phyloP scores from a whole-genome alignment of 2,888 invertebrate species.

The Tipula confusa region DNA sequence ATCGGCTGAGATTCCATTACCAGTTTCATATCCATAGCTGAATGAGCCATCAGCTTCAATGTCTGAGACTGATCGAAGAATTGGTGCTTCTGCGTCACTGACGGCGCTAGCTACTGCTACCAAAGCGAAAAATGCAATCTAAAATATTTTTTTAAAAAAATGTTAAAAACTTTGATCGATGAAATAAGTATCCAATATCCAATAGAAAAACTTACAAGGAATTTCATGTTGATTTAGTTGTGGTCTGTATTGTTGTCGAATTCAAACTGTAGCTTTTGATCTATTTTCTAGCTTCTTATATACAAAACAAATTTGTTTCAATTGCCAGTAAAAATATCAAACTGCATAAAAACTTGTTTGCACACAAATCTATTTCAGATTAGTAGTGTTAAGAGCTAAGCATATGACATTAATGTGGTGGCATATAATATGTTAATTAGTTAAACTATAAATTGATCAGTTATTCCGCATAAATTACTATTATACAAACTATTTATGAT shows the following conservation, averaged over 20 bases:
- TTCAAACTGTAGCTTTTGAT: not conserved
- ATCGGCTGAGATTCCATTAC: conserved; percentile 4
- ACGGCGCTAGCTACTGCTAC: not conserved
- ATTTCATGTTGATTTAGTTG: not conserved
- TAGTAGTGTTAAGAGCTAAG: no score
- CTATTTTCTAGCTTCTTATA: not conserved
- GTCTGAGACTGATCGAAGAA: not conserved
- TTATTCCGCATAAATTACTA: no score
- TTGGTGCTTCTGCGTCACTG: not conserved
- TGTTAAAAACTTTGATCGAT: no score
- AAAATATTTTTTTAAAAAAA: not conserved
- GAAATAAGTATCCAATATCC: not conserved
- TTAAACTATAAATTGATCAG: no score
- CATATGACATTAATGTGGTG: no score
- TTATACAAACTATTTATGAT: no score
- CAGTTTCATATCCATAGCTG: conserved; percentile 27
- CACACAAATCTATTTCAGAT: not conserved
- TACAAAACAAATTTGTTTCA: not conserved
- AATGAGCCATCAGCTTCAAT: not conserved
- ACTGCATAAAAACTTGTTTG: not conserved
- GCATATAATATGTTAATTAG: no score
- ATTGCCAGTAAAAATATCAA: not conserved
- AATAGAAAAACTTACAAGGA: not conserved
- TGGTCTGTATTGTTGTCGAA: not conserved
- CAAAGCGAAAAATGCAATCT: not conserved